phyloP scores from a whole-genome alignment of 1,140 invertebrate genomes.

The Heliconius melpomene region DNA sequence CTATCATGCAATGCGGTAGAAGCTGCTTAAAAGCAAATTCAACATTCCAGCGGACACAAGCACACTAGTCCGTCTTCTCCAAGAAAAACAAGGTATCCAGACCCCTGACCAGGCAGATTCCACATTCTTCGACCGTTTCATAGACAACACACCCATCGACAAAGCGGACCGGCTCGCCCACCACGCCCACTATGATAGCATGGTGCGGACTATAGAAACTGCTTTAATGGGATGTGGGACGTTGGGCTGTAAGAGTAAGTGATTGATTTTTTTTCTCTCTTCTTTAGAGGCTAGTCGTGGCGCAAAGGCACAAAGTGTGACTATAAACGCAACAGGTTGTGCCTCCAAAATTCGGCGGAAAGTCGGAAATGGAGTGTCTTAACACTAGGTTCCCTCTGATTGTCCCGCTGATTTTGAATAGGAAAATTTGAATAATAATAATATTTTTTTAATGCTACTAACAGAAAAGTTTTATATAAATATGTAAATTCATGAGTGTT shows the following conservation, averaged over 20 bases:
- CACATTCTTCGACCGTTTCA: conserved; percentile 56
- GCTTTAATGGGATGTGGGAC: conserved; percentile 54
- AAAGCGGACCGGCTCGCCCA: conserved; percentile 47
- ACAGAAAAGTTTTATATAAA: too few relatives aligned
- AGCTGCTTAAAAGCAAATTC: neutral
- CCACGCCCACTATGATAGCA: conserved; percentile 53
- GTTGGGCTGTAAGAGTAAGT: conserved; percentile 53
- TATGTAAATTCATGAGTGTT: too few relatives aligned
- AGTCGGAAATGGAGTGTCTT: too few relatives aligned
- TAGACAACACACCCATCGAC: conserved; percentile 49
- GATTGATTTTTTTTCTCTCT: neutral
- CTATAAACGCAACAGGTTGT: too few relatives aligned
- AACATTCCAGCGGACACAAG: conserved; percentile 48
- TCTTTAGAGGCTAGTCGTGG: too few relatives aligned
- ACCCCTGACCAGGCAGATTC: conserved; percentile 45
- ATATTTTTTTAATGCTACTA: too few relatives aligned
- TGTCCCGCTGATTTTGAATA: too few relatives aligned
- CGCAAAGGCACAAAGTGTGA: too few relatives aligned
- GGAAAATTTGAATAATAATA: too few relatives aligned
- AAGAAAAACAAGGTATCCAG: conserved; percentile 48
- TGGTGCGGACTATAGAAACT: conserved; percentile 53
- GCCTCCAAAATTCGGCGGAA: too few relatives aligned
- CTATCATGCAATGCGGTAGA: too few relatives aligned
- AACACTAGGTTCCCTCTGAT: too few relatives aligned
- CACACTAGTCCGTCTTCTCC: conserved; percentile 48